phyloP scores from a whole-genome alignment of 2,888 invertebrate genomes.

The Andricus quercusramuli region DNA sequence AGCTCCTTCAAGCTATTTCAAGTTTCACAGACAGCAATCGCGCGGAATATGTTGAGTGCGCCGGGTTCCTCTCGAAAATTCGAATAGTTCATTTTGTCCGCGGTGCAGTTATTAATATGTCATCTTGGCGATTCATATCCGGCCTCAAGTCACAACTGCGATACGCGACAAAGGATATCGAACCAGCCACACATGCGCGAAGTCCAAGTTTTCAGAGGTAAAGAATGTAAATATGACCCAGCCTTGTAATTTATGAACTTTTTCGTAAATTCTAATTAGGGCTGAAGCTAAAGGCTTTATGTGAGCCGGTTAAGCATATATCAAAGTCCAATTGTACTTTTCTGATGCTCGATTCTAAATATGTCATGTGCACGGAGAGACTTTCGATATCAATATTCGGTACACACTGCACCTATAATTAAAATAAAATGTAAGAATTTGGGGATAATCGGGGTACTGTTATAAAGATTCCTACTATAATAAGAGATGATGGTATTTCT shows the following conservation, averaged over 20 bases:
- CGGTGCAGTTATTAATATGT: neutral
- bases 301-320: neutral
- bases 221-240: slow-evolving; percentile 34
- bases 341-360: neutral
- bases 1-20: neutral
- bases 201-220: slow-evolving; percentile 30
- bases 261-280: slow-evolving; percentile 35
- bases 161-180: slow-evolving; percentile 22
- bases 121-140: slow-evolving; percentile 14
- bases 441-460: too few species aligned
- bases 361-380: too few species aligned
- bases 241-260: neutral
- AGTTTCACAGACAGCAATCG: slow-evolving; percentile 9
- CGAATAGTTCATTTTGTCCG: neutral
- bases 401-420: too few species aligned
- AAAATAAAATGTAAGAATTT: too few species aligned
- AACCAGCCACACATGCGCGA: neutral
- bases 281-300: neutral
- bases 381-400: too few species aligned
- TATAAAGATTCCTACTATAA: too few species aligned
- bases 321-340: slow-evolving; percentile 17
- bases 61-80: neutral
- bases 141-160: neutral
- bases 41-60: slow-evolving; percentile 4
- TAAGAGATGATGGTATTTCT: too few species aligned